These are phyloP conservation scores for Baryphthengus martii DNA, from an alignment of 2,113 vertebrate genomes.

Conservation along the genomic window DNA sequence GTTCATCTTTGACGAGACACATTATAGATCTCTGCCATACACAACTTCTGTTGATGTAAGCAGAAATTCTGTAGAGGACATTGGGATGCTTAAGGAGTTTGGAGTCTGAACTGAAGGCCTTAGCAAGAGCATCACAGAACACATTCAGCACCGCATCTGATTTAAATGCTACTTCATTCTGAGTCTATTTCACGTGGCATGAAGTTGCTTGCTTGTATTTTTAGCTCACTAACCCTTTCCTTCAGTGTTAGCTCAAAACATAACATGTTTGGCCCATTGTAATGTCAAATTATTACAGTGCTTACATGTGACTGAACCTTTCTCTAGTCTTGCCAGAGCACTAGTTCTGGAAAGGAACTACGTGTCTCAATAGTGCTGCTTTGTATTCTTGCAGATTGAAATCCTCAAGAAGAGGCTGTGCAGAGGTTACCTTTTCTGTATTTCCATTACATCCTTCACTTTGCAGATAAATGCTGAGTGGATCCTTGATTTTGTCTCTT, in stretches of 20 bases:
- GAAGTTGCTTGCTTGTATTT: neutral
- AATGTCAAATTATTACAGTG: neutral
- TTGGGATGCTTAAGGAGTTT: neutral
- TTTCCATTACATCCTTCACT: neutral
- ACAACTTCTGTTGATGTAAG: neutral
- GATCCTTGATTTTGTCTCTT: neutral
- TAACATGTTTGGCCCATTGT: neutral
- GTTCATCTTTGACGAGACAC: neutral
- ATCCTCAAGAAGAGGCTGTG: neutral
- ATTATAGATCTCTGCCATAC: neutral
- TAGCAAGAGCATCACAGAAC: neutral
- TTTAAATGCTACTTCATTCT: neutral
- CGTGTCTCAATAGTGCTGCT: neutral
- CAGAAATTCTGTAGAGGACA: neutral
- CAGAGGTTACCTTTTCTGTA: neutral
- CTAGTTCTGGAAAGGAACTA: neutral
- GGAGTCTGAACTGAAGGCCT: neutral
- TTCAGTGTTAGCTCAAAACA: neutral
- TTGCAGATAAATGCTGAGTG: neutral
- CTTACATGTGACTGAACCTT: neutral
- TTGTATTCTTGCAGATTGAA: neutral
- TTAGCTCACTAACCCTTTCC: neutral
- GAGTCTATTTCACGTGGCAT: neutral
- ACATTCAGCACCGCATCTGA: neutral
- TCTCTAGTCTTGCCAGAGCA: neutral